Evolutionary conservation across 92 coral and sea anemone genomes (phyloP), one percentile per base, ranked within the genome.

Genomic region (Palythoa grandiflora): DNA sequence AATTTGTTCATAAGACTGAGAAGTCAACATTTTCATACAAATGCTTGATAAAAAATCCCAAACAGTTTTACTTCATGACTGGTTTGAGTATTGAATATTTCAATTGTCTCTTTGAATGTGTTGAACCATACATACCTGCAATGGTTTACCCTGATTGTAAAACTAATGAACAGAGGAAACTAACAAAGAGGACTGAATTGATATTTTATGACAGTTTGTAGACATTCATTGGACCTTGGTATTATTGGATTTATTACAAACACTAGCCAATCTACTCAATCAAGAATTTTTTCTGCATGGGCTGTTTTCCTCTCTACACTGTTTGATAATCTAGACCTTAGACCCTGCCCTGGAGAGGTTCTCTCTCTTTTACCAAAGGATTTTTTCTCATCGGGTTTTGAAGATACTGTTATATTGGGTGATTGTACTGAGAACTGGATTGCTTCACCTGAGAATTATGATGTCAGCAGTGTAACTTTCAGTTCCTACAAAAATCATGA

Each of bases 371-470:
- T 84, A 87, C 87, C 70, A 40, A 8, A 12, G 57, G 92, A 89
- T 1, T 85, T 89, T 71, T 84, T 38, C 37, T 28, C 89, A 39
- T 75, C 84, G 17, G 89, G 92, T 28, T 87, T 89, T 40, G 53
- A 89, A 84, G 89, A 84, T 77, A 84, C 89, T 63, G 86, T 84
- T 39, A 47, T 83, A 44, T 57, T 73, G 17, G 70, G 47, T 14
- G 89, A 87, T 68, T 63, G 75, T 52, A 79, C 86, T n/a, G 93
- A 88, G 68, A 91, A 88, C 68, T 88, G 91, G 94, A 85, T 91
- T 71, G 83, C 94, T 5, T 88, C 89, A 40, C 86, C 89, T 1
- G 91, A 88, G 78, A 91, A 91, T 55, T 91, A 40, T 91, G 93
- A 83, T 61, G 51, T 91, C 84, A 91, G 89, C 74, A 91, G 65